Conservation (phyloP, 2,888 invertebrate species). For the Odontothrips loti region DNA sequence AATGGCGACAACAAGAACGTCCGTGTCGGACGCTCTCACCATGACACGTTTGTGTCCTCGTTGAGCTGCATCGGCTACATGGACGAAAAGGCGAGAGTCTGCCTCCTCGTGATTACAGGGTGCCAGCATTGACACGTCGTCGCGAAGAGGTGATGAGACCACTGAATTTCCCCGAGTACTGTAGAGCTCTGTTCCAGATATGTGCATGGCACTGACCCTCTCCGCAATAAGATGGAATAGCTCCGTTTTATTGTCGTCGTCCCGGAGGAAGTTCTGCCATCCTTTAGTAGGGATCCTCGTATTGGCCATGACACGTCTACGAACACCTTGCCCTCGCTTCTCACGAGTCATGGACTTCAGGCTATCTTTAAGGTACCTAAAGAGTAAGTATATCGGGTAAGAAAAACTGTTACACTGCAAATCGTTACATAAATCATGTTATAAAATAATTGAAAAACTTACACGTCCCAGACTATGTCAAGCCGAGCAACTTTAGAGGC, state of each 20-base stretch:
- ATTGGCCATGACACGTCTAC: background rate
- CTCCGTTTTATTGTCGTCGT: background rate
- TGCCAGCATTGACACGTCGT: background rate
- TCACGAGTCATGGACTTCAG: background rate
- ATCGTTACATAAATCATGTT: no score
- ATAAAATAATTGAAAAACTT: background rate
- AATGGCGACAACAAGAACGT: background rate
- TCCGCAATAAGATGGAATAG: background rate
- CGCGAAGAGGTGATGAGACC: background rate
- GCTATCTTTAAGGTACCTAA: background rate
- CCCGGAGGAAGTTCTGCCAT: background rate
- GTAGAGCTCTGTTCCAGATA: background rate
- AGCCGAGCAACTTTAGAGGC: background rate
- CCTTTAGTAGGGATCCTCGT: background rate
- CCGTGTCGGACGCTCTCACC: background rate
- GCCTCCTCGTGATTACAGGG: background rate
- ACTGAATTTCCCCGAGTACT: background rate
- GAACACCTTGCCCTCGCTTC: background rate
- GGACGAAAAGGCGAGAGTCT: background rate
- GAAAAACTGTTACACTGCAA: fast-evolving
- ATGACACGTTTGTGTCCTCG: background rate
- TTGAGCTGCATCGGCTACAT: background rate
- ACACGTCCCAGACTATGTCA: background rate
- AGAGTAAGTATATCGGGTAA: background rate
- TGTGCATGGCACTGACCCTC: background rate